Conservation (phyloP, 2,797 vertebrate genomes). For the Lepus townsendii region DNA sequence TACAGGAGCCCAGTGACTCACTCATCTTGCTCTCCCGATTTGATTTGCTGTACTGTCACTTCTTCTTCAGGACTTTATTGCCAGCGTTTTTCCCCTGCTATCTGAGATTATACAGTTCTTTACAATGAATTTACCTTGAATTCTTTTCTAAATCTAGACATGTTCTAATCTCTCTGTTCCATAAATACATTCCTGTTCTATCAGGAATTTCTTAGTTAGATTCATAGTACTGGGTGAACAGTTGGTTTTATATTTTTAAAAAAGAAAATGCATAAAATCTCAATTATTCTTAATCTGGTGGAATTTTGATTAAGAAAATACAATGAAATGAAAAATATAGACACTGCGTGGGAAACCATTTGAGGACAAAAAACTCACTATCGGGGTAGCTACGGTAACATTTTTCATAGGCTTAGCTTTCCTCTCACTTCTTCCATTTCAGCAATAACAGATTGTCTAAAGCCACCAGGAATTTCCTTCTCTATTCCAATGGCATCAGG, state of each 20-base stretch:
- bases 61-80: background rate
- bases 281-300: background rate
- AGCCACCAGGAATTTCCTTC: background rate
- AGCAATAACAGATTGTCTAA: background rate
- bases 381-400: background rate
- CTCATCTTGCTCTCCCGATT: background rate
- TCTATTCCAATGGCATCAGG: background rate
- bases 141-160: background rate
- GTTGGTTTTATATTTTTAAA: background rate
- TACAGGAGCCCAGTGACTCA: background rate
- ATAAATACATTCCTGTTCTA: background rate
- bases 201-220: background rate
- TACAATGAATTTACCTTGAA: background rate
- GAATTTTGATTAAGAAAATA: background rate
- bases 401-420: conserved; percentile 6
- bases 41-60: rapidly evolving
- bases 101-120: background rate
- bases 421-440: background rate
- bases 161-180: background rate
- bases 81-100: background rate
- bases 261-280: background rate
- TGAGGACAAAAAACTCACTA: background rate
- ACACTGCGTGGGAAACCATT: background rate
- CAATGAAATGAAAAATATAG: background rate
- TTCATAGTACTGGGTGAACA: background rate